These are phyloP conservation scores for Parotocinclus haroldoi DNA, from an alignment of 2,797 vertebrate species.

Conservation along the genomic window DNA sequence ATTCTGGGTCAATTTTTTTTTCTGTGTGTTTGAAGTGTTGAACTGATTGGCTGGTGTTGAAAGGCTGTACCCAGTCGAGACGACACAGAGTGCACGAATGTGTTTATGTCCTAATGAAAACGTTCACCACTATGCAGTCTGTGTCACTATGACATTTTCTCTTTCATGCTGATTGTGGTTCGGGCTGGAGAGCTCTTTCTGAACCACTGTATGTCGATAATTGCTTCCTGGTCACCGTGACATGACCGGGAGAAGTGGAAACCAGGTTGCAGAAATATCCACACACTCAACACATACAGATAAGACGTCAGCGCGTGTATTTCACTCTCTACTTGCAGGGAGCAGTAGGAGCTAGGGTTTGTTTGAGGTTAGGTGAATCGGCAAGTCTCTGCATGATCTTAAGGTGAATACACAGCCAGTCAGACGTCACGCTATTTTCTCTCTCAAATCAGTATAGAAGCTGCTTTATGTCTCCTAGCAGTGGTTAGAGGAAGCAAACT, in stretches of 20 bases:
- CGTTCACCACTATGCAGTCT: constrained; percentile 30
- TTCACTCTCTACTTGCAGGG: not conserved
- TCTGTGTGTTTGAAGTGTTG: too few relatives aligned
- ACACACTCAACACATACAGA: constrained; percentile 12
- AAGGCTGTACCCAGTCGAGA: too few relatives aligned
- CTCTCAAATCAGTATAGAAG: too few relatives aligned
- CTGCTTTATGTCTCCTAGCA: too few relatives aligned
- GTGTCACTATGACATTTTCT: constrained; percentile 51
- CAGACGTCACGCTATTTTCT: too few relatives aligned
- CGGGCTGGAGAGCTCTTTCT: constrained; percentile 18
- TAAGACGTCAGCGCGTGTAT: not conserved
- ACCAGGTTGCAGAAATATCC: constrained; percentile 15
- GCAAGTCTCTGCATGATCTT: constrained; percentile 1
- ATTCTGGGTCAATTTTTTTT: too few relatives aligned
- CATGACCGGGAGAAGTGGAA: constrained; percentile 54
- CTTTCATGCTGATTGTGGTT: constrained; percentile 27
- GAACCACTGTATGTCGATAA: constrained; percentile 63
- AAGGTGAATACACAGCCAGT: not conserved
- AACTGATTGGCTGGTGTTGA: too few relatives aligned
- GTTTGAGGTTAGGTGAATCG: constrained; percentile 3
- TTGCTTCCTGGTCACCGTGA: constrained; percentile 76
- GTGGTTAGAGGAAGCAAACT: too few relatives aligned
- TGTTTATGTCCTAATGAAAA: constrained; percentile 37
- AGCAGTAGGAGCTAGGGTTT: constrained; percentile 1
- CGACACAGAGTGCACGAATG: constrained; percentile 15